Base-by-base conservation (phyloP, 2,888 invertebrate genomes). In the Hydriomena furcata region DNA sequence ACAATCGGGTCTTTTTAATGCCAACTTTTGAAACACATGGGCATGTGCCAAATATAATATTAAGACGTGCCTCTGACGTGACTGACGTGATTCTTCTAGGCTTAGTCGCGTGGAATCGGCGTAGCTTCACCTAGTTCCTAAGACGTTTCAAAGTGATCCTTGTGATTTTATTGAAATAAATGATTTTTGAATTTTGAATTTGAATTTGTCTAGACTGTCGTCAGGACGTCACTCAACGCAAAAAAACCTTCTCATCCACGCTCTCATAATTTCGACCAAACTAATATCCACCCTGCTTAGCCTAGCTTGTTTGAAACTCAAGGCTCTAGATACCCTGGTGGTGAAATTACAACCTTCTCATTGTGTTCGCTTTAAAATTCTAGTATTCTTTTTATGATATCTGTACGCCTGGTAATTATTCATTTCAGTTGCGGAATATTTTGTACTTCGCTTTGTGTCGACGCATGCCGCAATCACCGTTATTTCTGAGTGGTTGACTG, bases 161-260 rank as follows among this genome's bases (percentile, higher is more conserved):
- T n/a, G n/a, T n/a, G n/a, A n/a, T n/a, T n/a, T n/a, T n/a, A n/a
- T n/a, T n/a, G n/a, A n/a, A n/a, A n/a, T n/a, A n/a, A n/a, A n/a
- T n/a, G n/a, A n/a, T n/a, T n/a, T n/a, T n/a, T n/a, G n/a, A n/a
- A n/a, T n/a, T n/a, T n/a, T n/a, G n/a, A n/a, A n/a, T n/a, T n/a
- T n/a, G n/a, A n/a, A n/a, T n/a, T n/a, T n/a, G 79, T 77, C 76
- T 73, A 66, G 65, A 63, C 73, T 77, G 76, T 81, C 81, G 35
- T 13, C 60, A n/a, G n/a, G n/a, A n/a, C n/a, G n/a, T n/a, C n/a
- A n/a, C 75, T 78, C 79, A 71, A 63, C 62, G 58, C 67, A 68
- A 71, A 74, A 72, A 75, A 66, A 75, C 67, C 62, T 60, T 59
- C 50, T 25, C 59, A 55, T 42, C 40, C 53, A 58, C 42, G 41